A percentile compares a stretch with the other conserved stretches of the same genome.
phyloP scores from a whole-genome alignment of 2,797 vertebrate genomes.

The Apogon hyalosoma region DNA sequence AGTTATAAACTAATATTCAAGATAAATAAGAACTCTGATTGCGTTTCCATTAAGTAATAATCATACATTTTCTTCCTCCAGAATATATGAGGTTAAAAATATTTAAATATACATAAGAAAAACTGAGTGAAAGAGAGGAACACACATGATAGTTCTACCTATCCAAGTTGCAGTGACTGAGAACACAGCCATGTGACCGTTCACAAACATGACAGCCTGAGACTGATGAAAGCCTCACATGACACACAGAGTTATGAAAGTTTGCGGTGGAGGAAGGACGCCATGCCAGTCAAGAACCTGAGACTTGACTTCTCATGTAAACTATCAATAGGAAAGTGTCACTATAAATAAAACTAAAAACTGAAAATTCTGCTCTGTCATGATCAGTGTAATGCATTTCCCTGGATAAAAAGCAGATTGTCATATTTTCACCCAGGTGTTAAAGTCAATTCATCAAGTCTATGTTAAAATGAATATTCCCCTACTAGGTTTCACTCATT shows the following conservation, averaged over 20 bases:
- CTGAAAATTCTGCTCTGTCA: slow-evolving; percentile 3
- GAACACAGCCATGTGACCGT: slow-evolving; percentile 56
- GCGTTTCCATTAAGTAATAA: too few species aligned
- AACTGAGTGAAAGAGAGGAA: background rate
- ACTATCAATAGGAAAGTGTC: slow-evolving; percentile 17
- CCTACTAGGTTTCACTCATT: background rate
- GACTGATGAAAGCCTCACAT: slow-evolving; percentile 78
- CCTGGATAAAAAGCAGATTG: background rate
- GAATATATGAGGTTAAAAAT: background rate
- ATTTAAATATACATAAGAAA: slow-evolving; percentile 25
- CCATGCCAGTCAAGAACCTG: slow-evolving; percentile 48
- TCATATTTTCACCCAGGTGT: background rate
- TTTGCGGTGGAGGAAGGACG: slow-evolving; percentile 37
- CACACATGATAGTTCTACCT: background rate
- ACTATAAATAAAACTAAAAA: slow-evolving; percentile 37
- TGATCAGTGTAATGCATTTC: slow-evolving; percentile 15
- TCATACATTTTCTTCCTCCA: too few species aligned
- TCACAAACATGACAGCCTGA: slow-evolving; percentile 54
- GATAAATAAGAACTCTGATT: too few species aligned
- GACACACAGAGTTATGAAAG: slow-evolving; percentile 72
- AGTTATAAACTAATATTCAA: too few species aligned
- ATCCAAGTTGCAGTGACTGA: slow-evolving; percentile 20
- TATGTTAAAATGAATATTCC: background rate
- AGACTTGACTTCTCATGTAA: slow-evolving; percentile 42
- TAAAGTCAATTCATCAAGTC: slow-evolving; percentile 4